A percentile compares a stretch with the other conserved stretches of the same genome.
These are phyloP conservation scores for Oligia fasciuncula DNA, from an alignment of 2,888 invertebrate genomes.

Conservation along the genomic window DNA sequence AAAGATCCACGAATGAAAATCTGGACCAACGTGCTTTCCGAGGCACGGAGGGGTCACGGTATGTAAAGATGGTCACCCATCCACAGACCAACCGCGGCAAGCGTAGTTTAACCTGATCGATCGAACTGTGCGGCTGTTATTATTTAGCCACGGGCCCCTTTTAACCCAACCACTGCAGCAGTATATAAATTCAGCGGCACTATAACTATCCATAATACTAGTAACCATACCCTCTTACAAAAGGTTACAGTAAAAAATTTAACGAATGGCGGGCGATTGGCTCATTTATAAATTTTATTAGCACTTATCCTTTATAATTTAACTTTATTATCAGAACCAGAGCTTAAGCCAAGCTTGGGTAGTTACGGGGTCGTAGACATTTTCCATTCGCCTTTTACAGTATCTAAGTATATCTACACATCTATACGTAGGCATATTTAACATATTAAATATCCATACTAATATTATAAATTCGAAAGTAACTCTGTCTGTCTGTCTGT, in stretches of 20 bases:
- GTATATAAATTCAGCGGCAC: background rate
- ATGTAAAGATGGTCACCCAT: no score
- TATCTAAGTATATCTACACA: background rate
- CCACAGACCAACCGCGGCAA: no score
- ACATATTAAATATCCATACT: background rate
- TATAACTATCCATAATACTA: background rate
- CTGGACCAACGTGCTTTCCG: no score
- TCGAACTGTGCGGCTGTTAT: no score
- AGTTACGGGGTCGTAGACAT: conserved; percentile 17
- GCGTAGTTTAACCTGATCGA: no score
- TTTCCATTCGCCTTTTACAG: conserved; percentile 19
- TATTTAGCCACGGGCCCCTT: no score
- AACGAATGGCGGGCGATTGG: conserved; percentile 36
- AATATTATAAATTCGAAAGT: no score
- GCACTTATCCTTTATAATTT: conserved; percentile 51
- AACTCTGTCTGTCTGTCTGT: no score
- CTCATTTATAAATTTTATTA: conserved; percentile 54
- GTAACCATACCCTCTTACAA: conserved; percentile 21
- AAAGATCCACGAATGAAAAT: no score
- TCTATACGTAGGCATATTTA: background rate
- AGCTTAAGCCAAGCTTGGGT: conserved; percentile 2
- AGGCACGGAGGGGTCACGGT: no score
- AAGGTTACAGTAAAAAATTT: conserved; percentile 37
- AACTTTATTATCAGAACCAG: conserved; percentile 42
- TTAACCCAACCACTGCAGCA: background rate